Evolutionary conservation across 2,888 invertebrate genomes (phyloP).

Genomic region (Pardosa pseudoannulata): DNA sequence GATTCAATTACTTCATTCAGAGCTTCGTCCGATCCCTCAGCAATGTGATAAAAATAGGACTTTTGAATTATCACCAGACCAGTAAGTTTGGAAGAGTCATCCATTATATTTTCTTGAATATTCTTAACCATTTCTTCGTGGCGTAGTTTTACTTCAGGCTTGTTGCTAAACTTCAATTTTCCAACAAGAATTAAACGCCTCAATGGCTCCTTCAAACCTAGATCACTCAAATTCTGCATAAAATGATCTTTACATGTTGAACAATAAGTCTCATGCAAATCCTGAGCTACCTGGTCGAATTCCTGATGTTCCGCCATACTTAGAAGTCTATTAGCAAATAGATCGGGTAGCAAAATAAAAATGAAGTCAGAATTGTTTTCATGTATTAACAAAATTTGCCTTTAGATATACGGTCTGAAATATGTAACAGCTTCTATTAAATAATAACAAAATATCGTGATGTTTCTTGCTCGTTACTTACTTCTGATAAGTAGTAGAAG

Average conservation of each 20-base stretch:
- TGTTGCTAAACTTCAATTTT: neutral
- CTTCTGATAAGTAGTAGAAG: too few relatives aligned
- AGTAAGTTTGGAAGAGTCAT: slow-evolving; percentile 4
- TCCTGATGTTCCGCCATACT: too few relatives aligned
- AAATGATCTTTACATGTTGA: slow-evolving; percentile 43
- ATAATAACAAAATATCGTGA: too few relatives aligned
- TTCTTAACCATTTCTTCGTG: neutral
- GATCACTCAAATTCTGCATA: slow-evolving; percentile 7
- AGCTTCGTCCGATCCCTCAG: slow-evolving; percentile 35
- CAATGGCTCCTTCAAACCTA: slow-evolving; percentile 25
- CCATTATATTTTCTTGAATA: slow-evolving; percentile 18
- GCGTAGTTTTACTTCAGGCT: neutral
- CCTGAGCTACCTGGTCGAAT: too few relatives aligned
- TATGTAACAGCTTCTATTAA: too few relatives aligned
- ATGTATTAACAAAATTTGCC: too few relatives aligned
- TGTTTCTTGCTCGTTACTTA: too few relatives aligned
- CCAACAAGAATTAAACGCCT: slow-evolving; percentile 35
- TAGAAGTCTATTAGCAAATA: too few relatives aligned
- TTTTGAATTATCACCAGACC: slow-evolving; percentile 40
- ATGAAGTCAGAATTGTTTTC: too few relatives aligned
- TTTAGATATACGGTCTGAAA: too few relatives aligned
- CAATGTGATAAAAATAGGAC: slow-evolving; percentile 38
- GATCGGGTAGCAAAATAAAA: too few relatives aligned
- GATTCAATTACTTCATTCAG: slow-evolving; percentile 9
- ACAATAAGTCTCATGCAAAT: slow-evolving; percentile 14